Evolutionary conservation across 2,113 vertebrate species (phyloP).

Genomic region (Corythoichthys haematopterus): DNA sequence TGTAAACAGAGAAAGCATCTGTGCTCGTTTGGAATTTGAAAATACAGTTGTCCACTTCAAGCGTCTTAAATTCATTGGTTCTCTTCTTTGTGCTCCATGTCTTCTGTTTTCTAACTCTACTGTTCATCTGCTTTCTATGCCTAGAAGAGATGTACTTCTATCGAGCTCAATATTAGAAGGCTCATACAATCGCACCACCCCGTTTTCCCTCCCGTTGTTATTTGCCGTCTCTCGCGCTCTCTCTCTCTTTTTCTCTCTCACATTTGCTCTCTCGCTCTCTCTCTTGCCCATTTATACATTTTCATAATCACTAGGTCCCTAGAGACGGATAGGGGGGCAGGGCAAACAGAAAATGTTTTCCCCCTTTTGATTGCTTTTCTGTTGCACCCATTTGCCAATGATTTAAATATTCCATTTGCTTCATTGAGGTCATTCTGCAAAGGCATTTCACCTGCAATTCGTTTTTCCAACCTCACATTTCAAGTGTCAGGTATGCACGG

Average conservation of each 20-base stretch:
- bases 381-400: background rate
- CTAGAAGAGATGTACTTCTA: slow-evolving; percentile 54
- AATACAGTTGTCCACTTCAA: slow-evolving; percentile 31
- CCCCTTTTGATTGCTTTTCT: slow-evolving; percentile 43
- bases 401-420: background rate
- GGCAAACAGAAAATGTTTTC: slow-evolving; percentile 50
- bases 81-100: slow-evolving; percentile 16
- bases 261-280: slow-evolving; percentile 46
- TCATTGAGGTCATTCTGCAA: background rate
- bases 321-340: slow-evolving; percentile 59
- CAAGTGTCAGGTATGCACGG: background rate
- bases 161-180: slow-evolving; percentile 49
- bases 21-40: slow-evolving; percentile 28
- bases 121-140: slow-evolving; percentile 42
- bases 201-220: slow-evolving; percentile 37
- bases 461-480: background rate
- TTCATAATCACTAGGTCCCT: slow-evolving; percentile 59
- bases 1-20: background rate
- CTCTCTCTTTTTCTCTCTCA: slow-evolving; percentile 13
- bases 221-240: slow-evolving; percentile 32
- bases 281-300: slow-evolving; percentile 55
- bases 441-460: background rate
- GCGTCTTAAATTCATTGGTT: slow-evolving; percentile 50
- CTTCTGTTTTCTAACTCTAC: slow-evolving; percentile 46
- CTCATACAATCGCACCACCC: slow-evolving; percentile 53